Base-by-base conservation (phyloP, 2,888 invertebrate species). In the Plusia festucae region DNA sequence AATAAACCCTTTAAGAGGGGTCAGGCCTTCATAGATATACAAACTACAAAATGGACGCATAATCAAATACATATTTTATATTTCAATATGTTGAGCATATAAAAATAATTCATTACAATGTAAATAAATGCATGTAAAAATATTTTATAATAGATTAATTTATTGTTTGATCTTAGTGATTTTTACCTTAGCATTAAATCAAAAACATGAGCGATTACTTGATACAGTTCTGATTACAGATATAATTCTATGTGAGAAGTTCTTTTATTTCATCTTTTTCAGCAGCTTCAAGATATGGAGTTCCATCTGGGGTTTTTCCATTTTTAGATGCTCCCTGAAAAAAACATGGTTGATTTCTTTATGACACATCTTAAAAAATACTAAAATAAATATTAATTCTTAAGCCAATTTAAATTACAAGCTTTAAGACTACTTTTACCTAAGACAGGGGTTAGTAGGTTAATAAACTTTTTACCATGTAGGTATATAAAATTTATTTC, bases 201-300 rank as follows among this genome's bases (percentile, higher is more conserved):
- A 86, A 85, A 86, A 87, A 86, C 85, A 78, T 88, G 87, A 90
- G 87, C 78, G 77, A 86, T 85, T 86, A 55, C 76, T 74, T 82
- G 79, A 68, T 75, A 71, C 32, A 70, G 15, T 70, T 73, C 0
- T 55, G 65, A 63, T 53, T 62, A 40, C 44, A 67, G 22, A 54
- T 40, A 59, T 16, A 20, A 63, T 83, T 84, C 79, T 95, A 93
- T 93, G 93, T 91, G 70, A 95, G 88, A 58, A 99, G 95, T 85
- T 97, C 96, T 93, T 98, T 98, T 84, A 99, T 99, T 93, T 99
- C 99, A 77, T 97, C 97, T 88, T 97, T 98, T 90, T 99, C 99
- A 34, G 99, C 98, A 65, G 98, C 98, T 85, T 99, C 98, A 69
- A 98, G 88, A 91, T 99, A 99, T 79, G 97, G 97, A 73, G 96